These are phyloP conservation scores for Salpingus planirostris DNA, from an alignment of 2,888 invertebrate species.

Conservation along the genomic window DNA sequence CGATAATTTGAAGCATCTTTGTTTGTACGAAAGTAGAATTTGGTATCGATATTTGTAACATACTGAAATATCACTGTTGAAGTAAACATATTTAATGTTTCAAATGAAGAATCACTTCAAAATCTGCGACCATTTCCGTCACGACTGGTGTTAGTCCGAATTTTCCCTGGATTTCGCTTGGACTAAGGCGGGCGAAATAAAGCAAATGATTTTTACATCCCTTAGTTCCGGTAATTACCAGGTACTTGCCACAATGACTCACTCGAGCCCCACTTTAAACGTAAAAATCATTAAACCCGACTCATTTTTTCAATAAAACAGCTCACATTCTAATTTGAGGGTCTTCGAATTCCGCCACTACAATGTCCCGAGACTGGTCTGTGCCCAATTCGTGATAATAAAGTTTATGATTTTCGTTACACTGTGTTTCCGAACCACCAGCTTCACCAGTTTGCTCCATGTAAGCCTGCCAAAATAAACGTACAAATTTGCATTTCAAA, in stretches of 20 bases:
- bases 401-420: constrained; percentile 84
- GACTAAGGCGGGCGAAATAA: constrained; percentile 71
- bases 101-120: constrained; percentile 58
- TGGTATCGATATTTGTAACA: constrained; percentile 76
- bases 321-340: constrained; percentile 86
- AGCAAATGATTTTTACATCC: constrained; percentile 89
- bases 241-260: constrained; percentile 84
- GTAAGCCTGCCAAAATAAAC: no score
- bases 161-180: constrained; percentile 53
- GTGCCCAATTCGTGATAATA: constrained; percentile 88
- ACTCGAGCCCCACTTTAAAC: constrained; percentile 73
- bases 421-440: constrained; percentile 86
- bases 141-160: constrained; percentile 72
- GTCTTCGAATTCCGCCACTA: constrained; percentile 85
- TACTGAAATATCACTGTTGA: constrained; percentile 63
- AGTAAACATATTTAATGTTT: no score
- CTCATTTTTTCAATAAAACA: no score
- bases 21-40: constrained; percentile 84
- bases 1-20: constrained; percentile 88
- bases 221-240: constrained; percentile 73
- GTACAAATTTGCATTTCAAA: no score
- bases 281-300: no score
- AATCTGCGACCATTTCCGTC: constrained; percentile 86
- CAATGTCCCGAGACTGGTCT: constrained; percentile 73
- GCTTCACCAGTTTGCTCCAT: constrained; percentile 68